phyloP scores from a whole-genome alignment of 1,140 invertebrate species.

The Orchesella cincta region DNA sequence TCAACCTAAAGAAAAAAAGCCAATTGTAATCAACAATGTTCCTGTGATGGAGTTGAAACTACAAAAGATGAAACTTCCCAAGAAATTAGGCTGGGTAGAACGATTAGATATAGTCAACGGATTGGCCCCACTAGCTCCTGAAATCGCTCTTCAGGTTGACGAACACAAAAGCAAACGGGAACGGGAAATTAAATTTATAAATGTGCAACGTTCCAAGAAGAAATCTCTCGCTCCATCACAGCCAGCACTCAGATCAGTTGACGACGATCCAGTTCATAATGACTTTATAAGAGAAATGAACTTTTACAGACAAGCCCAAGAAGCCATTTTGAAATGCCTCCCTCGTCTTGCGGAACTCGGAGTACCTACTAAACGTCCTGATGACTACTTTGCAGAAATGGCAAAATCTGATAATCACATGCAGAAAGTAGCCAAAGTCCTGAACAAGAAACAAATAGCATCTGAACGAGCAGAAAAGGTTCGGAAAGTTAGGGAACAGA shows the following conservation, averaged over 20 bases:
- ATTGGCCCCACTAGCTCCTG: slow-evolving; percentile 77
- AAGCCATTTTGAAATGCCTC: slow-evolving; percentile 77
- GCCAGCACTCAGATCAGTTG: slow-evolving; percentile 56
- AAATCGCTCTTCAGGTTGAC: slow-evolving; percentile 68
- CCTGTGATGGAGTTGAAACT: slow-evolving; percentile 70
- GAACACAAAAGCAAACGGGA: slow-evolving; percentile 46
- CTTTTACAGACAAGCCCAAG: slow-evolving; percentile 90
- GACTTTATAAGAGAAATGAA: slow-evolving; percentile 89
- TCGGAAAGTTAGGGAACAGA: slow-evolving; percentile 81
- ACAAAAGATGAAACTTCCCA: slow-evolving; percentile 65
- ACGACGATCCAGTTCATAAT: slow-evolving; percentile 80
- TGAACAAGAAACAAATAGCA: slow-evolving; percentile 80
- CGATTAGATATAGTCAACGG: slow-evolving; percentile 74
- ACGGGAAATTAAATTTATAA: slow-evolving; percentile 58
- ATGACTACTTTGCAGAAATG: slow-evolving; percentile 99
- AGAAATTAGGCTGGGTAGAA: slow-evolving; percentile 79
- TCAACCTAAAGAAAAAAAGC: slow-evolving; percentile 56
- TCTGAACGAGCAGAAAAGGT: slow-evolving; percentile 85
- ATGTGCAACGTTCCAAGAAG: slow-evolving; percentile 50
- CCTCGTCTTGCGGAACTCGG: slow-evolving; percentile 71
- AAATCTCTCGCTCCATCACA: slow-evolving; percentile 69
- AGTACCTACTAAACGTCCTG: slow-evolving; percentile 79
- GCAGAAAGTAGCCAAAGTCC: slow-evolving; percentile 73
- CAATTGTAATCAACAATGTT: slow-evolving; percentile 47
- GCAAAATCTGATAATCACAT: slow-evolving; percentile 96